Evolutionary conservation across 2,797 vertebrate species (phyloP).

Genomic region (Taenioides sp.): DNA sequence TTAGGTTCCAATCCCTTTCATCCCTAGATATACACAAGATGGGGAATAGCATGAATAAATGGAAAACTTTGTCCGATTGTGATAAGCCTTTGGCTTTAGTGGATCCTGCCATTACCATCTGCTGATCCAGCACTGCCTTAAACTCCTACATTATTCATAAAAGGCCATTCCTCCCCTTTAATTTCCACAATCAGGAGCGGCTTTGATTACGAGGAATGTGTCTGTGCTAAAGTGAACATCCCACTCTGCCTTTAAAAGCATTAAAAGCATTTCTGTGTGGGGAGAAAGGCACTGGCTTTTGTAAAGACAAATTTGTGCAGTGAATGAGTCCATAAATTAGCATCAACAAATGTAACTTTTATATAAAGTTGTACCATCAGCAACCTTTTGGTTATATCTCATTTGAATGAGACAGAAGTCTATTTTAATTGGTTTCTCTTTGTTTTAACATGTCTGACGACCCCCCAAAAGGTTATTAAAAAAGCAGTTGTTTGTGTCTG

Average conservation of each 20-base stretch:
- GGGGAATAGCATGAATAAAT: not conserved
- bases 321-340: conserved; percentile 23
- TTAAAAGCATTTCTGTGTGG: conserved; percentile 14
- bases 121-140: not conserved
- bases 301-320: conserved; percentile 12
- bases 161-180: conserved; percentile 12
- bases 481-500: not conserved
- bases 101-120: conserved; percentile 11
- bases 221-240: conserved; percentile 25
- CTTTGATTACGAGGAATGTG: conserved; percentile 3
- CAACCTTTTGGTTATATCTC: not conserved
- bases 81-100: conserved; percentile 19
- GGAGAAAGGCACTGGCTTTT: conserved; percentile 14
- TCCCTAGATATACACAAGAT: not conserved
- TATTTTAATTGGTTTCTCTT: not conserved
- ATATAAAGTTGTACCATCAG: not conserved
- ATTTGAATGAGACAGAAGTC: not conserved
- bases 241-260: conserved; percentile 29
- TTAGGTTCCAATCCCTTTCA: not conserved
- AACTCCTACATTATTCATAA: conserved; percentile 9
- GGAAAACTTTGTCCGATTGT: conserved; percentile 9
- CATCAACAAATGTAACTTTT: not conserved
- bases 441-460: not conserved
- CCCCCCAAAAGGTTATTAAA: not conserved
- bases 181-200: conserved; percentile 17